Percentiles rank a stretch among this genome's conserved stretches.
phyloP scores from a whole-genome alignment of 2,113 vertebrate genomes.

The Tenebrosternarchus preto region DNA sequence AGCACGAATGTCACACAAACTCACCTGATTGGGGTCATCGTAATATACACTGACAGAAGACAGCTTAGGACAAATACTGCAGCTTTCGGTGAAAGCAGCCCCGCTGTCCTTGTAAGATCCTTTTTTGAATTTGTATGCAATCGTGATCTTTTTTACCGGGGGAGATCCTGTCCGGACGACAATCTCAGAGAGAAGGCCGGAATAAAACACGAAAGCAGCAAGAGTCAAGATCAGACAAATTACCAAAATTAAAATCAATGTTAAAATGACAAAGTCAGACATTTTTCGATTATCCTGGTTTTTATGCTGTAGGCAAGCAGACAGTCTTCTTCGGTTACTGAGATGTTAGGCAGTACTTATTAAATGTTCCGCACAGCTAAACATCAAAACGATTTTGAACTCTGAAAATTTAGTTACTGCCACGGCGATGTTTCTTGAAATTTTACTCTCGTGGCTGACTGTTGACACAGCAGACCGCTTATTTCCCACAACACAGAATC shows the following conservation, averaged over 20 bases:
- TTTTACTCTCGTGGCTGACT: background rate
- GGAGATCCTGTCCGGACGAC: conserved; percentile 86
- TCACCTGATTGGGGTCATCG: conserved; percentile 90
- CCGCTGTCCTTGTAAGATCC: conserved; percentile 85
- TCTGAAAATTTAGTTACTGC: background rate
- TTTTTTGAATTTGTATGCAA: conserved; percentile 91
- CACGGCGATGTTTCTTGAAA: background rate
- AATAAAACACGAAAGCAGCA: conserved; percentile 80
- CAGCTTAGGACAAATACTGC: conserved; percentile 88
- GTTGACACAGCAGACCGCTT: conserved; percentile 41
- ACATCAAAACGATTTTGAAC: background rate
- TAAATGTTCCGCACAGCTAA: background rate
- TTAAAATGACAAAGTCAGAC: conserved; percentile 84
- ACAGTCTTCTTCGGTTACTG: background rate
- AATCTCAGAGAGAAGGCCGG: conserved; percentile 85
- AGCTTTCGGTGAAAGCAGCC: conserved; percentile 84
- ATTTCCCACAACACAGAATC: conserved; percentile 69
- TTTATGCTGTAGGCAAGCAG: background rate
- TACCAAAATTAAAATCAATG: conserved; percentile 77
- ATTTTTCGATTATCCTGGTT: conserved; percentile 54
- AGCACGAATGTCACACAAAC: conserved; percentile 33
- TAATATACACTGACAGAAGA: conserved; percentile 86
- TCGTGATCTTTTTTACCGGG: conserved; percentile 80
- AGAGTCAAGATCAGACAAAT: conserved; percentile 81
- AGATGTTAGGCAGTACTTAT: background rate